Evolutionary conservation across 2,797 vertebrate species (phyloP).

Genomic region (Scolopax rusticola): DNA sequence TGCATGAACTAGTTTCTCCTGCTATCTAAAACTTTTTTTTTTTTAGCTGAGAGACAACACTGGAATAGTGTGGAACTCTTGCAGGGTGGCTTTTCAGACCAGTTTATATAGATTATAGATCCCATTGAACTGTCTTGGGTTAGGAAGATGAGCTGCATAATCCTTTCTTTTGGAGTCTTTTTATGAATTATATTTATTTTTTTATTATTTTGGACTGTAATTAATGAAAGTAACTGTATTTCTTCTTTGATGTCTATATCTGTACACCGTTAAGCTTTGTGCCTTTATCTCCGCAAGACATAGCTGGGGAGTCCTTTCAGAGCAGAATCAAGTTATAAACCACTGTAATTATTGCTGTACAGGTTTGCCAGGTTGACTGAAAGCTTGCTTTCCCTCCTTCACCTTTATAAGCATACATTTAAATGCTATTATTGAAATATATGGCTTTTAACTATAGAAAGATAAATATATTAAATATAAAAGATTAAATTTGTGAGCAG

Average conservation of each 20-base stretch:
- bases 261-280: not conserved
- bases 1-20: not conserved
- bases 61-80: not conserved
- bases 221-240: not conserved
- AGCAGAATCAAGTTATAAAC: not conserved
- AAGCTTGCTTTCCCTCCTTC: fast-evolving
- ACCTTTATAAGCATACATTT: not conserved
- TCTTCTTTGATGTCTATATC: not conserved
- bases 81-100: not conserved
- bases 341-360: not conserved
- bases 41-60: not conserved
- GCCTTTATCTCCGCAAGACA: not conserved
- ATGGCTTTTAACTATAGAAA: not conserved
- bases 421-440: not conserved
- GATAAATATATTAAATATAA: not conserved
- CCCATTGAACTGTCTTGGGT: not conserved
- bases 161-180: not conserved
- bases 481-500: not conserved
- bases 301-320: not conserved
- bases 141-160: not conserved
- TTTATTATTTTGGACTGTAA: not conserved
- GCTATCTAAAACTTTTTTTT: not conserved
- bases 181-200: not conserved
- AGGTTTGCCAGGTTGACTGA: not conserved
- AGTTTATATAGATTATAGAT: not conserved